Evolutionary conservation across 2,888 invertebrate species (phyloP).

Genomic region (Andrena praecox): DNA sequence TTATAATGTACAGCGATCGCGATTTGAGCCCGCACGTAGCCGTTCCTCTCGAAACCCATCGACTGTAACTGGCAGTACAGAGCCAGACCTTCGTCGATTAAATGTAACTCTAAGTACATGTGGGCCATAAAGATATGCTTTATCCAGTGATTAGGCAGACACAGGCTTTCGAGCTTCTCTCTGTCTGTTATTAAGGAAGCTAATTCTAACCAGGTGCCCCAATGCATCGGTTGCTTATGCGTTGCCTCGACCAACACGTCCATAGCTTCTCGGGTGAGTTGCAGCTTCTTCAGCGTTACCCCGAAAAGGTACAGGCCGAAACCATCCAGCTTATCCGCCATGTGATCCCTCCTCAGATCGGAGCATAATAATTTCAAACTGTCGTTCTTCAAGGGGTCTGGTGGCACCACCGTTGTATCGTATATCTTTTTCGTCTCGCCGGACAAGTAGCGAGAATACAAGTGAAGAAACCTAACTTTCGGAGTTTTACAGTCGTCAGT

Average conservation of each 20-base stretch:
- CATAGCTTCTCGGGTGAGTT: slow-evolving; percentile 91
- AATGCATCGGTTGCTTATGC: slow-evolving; percentile 92
- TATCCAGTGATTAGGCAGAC: slow-evolving; percentile 96
- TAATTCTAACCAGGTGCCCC: slow-evolving; percentile 98
- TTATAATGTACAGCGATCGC: slow-evolving; percentile 97
- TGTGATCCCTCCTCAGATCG: slow-evolving; percentile 87
- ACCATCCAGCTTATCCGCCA: slow-evolving; percentile 91
- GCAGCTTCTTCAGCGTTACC: slow-evolving; percentile 94
- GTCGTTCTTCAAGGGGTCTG: slow-evolving; percentile 86
- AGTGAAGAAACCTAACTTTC: slow-evolving; percentile 92
- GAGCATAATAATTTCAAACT: slow-evolving; percentile 86
- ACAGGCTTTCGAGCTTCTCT: slow-evolving; percentile 89
- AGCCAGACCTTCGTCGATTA: slow-evolving; percentile 95
- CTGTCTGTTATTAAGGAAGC: slow-evolving; percentile 93
- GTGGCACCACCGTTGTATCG: slow-evolving; percentile 91
- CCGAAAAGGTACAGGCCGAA: slow-evolving; percentile 96
- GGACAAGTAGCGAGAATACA: slow-evolving; percentile 94
- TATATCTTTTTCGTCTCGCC: slow-evolving; percentile 96
- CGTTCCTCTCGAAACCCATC: slow-evolving; percentile 94
- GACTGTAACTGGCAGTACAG: slow-evolving; percentile 91
- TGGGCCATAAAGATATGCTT: slow-evolving; percentile 96
- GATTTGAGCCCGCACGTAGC: slow-evolving; percentile 96
- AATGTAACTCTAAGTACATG: slow-evolving; percentile 94
- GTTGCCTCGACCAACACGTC: slow-evolving; percentile 93
- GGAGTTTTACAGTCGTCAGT: slow-evolving; percentile 89